Percentiles rank a stretch among this genome's conserved stretches.
These are phyloP conservation scores for Pissodes strobi DNA, from an alignment of 1,140 invertebrate species.

Conservation along the genomic window DNA sequence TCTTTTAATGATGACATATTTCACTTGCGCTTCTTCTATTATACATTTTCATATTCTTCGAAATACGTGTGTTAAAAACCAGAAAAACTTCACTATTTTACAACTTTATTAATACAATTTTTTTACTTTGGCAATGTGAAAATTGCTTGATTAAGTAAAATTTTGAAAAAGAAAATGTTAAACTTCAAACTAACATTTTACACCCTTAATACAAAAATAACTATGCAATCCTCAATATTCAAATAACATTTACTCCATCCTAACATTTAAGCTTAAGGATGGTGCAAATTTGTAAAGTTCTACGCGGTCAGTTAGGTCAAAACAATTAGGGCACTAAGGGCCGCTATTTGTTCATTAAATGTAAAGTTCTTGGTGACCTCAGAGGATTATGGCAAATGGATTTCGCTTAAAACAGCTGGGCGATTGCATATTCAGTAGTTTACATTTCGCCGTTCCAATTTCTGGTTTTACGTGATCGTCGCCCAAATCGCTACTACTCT, in stretches of 20 bases:
- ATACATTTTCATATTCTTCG: no score
- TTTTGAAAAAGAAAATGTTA: no score
- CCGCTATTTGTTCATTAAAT: constrained; percentile 36
- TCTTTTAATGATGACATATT: no score
- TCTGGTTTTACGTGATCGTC: constrained; percentile 16
- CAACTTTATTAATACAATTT: no score
- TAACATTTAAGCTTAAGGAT: constrained; percentile 6
- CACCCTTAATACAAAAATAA: no score
- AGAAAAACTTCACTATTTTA: no score
- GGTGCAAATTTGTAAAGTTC: constrained; percentile 30
- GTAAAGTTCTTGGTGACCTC: constrained; percentile 34
- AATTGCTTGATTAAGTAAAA: no score
- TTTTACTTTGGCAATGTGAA: no score
- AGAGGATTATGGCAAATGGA: constrained; percentile 34
- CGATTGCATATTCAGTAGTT: constrained; percentile 36
- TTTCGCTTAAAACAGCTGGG: constrained; percentile 33
- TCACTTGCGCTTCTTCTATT: no score
- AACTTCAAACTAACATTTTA: no score
- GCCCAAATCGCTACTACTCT: neutral
- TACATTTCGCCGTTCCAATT: constrained; percentile 31
- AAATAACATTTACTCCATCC: constrained; percentile 13
- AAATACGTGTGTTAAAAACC: no score
- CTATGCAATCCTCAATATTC: no score
- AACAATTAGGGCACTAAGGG: constrained; percentile 23
- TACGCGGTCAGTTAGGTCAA: constrained; percentile 24